Evolutionary conservation across 2,888 invertebrate species (phyloP), one percentile per base, ranked within the genome.

Genomic region (Temnothorax rugatulus): DNA sequence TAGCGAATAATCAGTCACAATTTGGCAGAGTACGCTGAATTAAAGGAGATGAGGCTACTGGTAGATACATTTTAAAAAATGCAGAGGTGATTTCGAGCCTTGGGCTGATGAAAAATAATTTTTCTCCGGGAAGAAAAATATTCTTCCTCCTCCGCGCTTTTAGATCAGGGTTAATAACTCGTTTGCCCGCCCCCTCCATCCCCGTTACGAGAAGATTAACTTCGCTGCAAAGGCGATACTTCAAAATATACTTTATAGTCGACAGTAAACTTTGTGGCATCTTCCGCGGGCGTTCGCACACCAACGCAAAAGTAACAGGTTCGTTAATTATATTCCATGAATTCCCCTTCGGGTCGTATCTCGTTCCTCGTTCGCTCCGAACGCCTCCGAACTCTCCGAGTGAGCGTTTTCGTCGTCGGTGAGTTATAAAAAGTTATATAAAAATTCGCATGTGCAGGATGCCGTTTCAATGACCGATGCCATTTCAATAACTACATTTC

Each of bases 401-500:
- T 34, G 47, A 47, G 18, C 34, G 21, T 47, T 71, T 76, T 66
- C 44, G 44, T 15, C 50, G 7, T n/a, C 18, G 52, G n/a, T 25
- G 38, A 38, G 15, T 38, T 38, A 34, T 76, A 69, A 69, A 69
- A 79, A 77, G 44, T 69, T 44, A 34, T 38, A 21, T 76, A 69
- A 69, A 69, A 79, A 77, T 57, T 69, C 57, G 57, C n/a, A 15
- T 29, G 63, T n/a, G 50, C 50, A 15, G n/a, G 34, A 4, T 47
- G 29, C 11, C 71, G 57, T 68, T 52, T 68, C 44, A 34, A 79
- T 34, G 79, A 81, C 47, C 50, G n/a, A 44, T 50, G 74, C 34
- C 52, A 74, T 79, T 83, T 82, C 77, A 54, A 83, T 77, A 54
- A 83, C 83, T 74, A 52, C 64, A 29, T 50, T 86, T 75, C 47